Base-by-base conservation (phyloP, 2,888 invertebrate genomes). In the Therioaphis trifolii region DNA sequence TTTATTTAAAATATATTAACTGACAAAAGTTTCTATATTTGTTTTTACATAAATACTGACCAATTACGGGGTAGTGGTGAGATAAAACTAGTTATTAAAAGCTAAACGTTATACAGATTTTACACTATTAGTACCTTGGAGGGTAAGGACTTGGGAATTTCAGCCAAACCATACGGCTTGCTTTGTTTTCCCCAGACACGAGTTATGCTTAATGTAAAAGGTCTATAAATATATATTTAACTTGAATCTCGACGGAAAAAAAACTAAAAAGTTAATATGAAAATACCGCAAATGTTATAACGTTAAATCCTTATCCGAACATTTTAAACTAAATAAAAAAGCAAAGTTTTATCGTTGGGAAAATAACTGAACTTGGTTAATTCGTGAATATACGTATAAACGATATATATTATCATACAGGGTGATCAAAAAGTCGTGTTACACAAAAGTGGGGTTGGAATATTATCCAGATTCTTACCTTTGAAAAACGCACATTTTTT, bases 221-320 rank as follows among this genome's bases (percentile, higher is more conserved):
- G 46, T 71, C 46, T 69, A 69, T 69, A 69, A 69, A 46, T 69
- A 69, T 69, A 69, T 15, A 46, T 71, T 71, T 71, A 71, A 71
- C 46, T 71, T 71, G 27, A 12, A 71, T 71, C 27, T 9, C 43
- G 24, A 71, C 18, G 29, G 29, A 63, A 35, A 46, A 46, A 24
- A 46, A 71, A 69, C 21, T 24, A 71, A 35, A n/a, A 68, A 71
- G 46, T 69, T 69, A 69, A 69, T 69, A 24, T 43, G 15, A 69
- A 69, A 40, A 43, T 15, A 24, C 43, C 15, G 15, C 7, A 21
- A 69, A 46, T 27, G 18, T 43, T 46, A 46, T 46, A 15, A 46
- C 46, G 12, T 46, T 46, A 27, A 27, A 46, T 71, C 46, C 15
- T 46, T 27, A 46, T 15, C 71, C 18, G 24, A 49, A 71, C 21